Base-by-base conservation (phyloP, 1,140 invertebrate genomes). In the Pentalonia nigronervosa region DNA sequence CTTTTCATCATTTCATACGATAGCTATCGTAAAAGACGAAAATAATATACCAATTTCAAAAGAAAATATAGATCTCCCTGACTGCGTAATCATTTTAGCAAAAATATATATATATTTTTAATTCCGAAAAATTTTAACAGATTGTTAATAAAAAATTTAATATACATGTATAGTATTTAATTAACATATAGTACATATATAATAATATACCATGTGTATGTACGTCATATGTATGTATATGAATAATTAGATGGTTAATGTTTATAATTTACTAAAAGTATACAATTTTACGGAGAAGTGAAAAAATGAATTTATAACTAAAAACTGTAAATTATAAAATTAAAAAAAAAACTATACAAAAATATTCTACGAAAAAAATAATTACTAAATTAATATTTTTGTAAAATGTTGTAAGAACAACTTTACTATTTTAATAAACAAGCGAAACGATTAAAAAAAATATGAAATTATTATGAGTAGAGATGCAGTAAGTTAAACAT, bases 381-480 rank as follows among this genome's bases (percentile, higher is more conserved):
- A 76, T 76, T 8, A 56, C 56, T 56, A n/a, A 67, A n/a, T 76
- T 76, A 76, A 76, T n/a, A 76, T n/a, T n/a, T 67, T 76, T 76
- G 14, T 76, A 76, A 76, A 17, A 76, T 34, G 60, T 20, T 76
- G 60, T n/a, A n/a, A 41, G 41, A n/a, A 76, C 60, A 76, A 76
- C 60, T 76, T n/a, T n/a, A 76, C 60, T 17, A 76, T 76, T 76
- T 76, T n/a, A 76, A 76, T n/a, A 76, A 76, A 76, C 30, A 76
- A 76, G 60, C 0, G 1, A 76, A 76, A 76, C 60, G 60, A n/a
- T 76, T 76, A 76, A 76, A 76, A 76, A 30, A 30, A 76, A n/a
- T 67, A 67, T 67, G 60, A n/a, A 67, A 67, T 67, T n/a, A n/a
- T 34, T 76, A 76, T 17, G 60, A n/a, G 14, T n/a, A n/a, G 0